These are phyloP conservation scores for Palythoa caribaeorum DNA, from an alignment of 92 coral and sea anemone species.

Conservation along the genomic window DNA sequence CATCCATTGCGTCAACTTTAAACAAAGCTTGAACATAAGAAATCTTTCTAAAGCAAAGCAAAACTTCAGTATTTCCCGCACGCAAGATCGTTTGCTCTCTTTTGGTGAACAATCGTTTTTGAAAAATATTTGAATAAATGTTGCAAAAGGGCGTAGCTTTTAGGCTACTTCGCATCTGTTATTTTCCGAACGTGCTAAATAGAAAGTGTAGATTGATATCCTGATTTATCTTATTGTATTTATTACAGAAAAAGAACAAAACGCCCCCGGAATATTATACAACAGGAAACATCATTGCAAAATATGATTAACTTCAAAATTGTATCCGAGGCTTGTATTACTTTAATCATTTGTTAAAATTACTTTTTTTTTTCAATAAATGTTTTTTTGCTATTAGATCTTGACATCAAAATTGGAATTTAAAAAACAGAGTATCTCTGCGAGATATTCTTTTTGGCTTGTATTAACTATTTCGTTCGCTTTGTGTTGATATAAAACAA, in stretches of 20 bases:
- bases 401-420: neutral
- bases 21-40: neutral
- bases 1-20: conserved; percentile 23
- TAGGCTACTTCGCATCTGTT: neutral
- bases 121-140: neutral
- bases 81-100: neutral
- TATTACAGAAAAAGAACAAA: neutral
- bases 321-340: neutral
- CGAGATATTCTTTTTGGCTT: neutral
- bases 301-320: neutral
- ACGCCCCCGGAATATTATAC: conserved; percentile 20
- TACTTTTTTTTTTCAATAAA: neutral
- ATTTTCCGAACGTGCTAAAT: conserved; percentile 1
- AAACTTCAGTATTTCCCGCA: neutral
- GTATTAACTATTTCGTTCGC: neutral
- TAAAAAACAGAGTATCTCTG: neutral
- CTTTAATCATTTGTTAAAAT: neutral
- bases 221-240: neutral
- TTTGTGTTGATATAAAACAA: neutral
- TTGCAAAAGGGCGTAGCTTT: neutral
- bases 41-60: neutral
- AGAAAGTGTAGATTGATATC: neutral
- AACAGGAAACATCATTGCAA: conserved; percentile 16
- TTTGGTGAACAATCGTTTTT: neutral
- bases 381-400: neutral